Evolutionary conservation across 2,113 vertebrate species (phyloP), one percentile per base, ranked within the genome.

Genomic region (Chunga burmeisteri): DNA sequence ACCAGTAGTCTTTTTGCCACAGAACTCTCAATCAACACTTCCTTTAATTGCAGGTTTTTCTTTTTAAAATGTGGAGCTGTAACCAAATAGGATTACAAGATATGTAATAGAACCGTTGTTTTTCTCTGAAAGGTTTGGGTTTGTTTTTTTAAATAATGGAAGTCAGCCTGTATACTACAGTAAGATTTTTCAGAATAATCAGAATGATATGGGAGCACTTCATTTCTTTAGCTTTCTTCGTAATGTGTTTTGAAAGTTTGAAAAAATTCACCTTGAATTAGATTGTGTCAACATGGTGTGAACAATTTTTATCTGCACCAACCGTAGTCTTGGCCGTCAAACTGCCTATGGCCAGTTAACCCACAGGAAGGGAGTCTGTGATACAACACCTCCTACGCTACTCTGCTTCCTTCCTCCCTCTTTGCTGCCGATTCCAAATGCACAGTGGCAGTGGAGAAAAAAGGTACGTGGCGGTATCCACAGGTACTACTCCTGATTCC

Each of bases 361-460:
- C 74, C 74, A 21, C 85, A 77, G 94, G 93, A 96, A 93, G 40
- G 70, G 85, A 91, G 85, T 58, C 81, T 66, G 68, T 17, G 3
- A 6, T 82, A n/a, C 27, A 52, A 23, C 38, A 70, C 62, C 66
- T 83, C 67, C 59, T 50, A 1, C 0, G 0, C 88, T 90, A 40
- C 75, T 70, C 87, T 86, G 44, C 58, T 95, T 96, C 84, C 90
- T 95, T 96, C 96, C 90, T 96, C 44, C 26, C 29, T 73, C 29
- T 83, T 52, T 53, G 49, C 73, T 68, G 49, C 36, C 49, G 36
- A 26, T 32, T 25, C 58, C 68, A 86, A n/a, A 44, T 15, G 30
- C 42, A 52, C 6, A 21, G 40, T 23, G 80, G 53, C 6, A 21
- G 40, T 23, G 80, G 53, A 62, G 46, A 49, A 80, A n/a, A 89